These are phyloP conservation scores for Chionodraco myersi DNA, from an alignment of 2,113 vertebrate species.

Conservation along the genomic window DNA sequence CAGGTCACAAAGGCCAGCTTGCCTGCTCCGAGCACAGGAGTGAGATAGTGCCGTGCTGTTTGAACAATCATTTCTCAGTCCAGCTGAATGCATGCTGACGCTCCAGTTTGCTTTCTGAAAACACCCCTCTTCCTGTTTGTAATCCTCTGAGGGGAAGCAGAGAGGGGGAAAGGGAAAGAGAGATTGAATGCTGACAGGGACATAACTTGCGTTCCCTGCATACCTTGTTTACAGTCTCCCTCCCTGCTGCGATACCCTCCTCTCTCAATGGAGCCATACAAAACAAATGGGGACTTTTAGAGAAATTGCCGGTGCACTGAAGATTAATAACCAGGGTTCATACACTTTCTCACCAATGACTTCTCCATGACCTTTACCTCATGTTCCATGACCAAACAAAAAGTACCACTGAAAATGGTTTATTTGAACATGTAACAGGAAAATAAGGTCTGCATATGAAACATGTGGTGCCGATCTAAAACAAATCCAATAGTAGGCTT, in stretches of 20 bases:
- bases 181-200: slow-evolving; percentile 79
- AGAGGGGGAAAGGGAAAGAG: slow-evolving; percentile 48
- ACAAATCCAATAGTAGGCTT: no score
- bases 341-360: no score
- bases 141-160: slow-evolving; percentile 68
- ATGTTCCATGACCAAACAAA: no score
- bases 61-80: slow-evolving; percentile 77
- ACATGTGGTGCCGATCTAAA: no score
- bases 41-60: slow-evolving; percentile 64
- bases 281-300: slow-evolving; percentile 86
- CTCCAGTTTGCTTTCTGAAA: slow-evolving; percentile 70
- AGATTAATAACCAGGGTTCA: slow-evolving; percentile 82
- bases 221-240: slow-evolving; percentile 83
- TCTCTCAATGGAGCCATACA: slow-evolving; percentile 84
- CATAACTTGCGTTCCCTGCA: slow-evolving; percentile 78
- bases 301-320: slow-evolving; percentile 85
- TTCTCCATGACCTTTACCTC: no score
- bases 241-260: slow-evolving; percentile 64
- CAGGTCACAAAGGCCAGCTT: slow-evolving; percentile 31
- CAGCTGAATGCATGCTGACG: slow-evolving; percentile 79
- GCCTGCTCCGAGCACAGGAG: slow-evolving; percentile 24
- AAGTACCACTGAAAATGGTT: no score
- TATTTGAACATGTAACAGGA: no score
- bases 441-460: no score
- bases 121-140: slow-evolving; percentile 70